Base-by-base conservation (phyloP, 2,888 invertebrate genomes). In the Erynnis tages region DNA sequence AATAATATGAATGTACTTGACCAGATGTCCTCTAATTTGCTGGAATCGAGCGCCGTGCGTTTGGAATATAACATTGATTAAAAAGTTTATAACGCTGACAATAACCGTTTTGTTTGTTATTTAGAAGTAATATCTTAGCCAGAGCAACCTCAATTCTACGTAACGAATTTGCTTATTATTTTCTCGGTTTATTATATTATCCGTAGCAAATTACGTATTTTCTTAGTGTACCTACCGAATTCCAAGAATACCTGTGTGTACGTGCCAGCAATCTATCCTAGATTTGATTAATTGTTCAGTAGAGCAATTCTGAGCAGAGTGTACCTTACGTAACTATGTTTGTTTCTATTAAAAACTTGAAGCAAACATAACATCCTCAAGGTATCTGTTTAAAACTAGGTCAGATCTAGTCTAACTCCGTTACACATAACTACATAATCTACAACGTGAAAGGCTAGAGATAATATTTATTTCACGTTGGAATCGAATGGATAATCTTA, bases 261-360 rank as follows among this genome's bases (percentile, higher is more conserved):
- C 11, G 30, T 32, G 40, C 40, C 32, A 49, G 32, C 32, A 5
- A 21, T 43, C 38, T 48, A 32, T 49, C 16, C 32, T 32, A 49
- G 23, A 32, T 49, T 40, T 49, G 48, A 41, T 49, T 41, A 49
- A 49, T 49, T 25, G 48, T 30, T 41, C 10, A 21, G 48, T 32
- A 49, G 48, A 49, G 29, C 29, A 21, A 41, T 49, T 48, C 14
- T 40, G 11, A 16, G 14, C 29, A 21, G 13, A 11, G 21, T 37
- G 10, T 27, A 25, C 3, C 16, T n/a, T 25, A 23, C 34, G 38
- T 47, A 34, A n/a, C 19, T 30, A 17, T 30, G 38, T 38, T 37
- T 47, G 46, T 29, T 11, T 38, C 38, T 47, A 47, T 47, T 38
- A 47, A 47, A 38, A 47, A 47, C 40, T 48, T 48, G 48, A 13